These are phyloP conservation scores for Charanyca ferruginea DNA, from an alignment of 2,888 invertebrate species.

Conservation along the genomic window DNA sequence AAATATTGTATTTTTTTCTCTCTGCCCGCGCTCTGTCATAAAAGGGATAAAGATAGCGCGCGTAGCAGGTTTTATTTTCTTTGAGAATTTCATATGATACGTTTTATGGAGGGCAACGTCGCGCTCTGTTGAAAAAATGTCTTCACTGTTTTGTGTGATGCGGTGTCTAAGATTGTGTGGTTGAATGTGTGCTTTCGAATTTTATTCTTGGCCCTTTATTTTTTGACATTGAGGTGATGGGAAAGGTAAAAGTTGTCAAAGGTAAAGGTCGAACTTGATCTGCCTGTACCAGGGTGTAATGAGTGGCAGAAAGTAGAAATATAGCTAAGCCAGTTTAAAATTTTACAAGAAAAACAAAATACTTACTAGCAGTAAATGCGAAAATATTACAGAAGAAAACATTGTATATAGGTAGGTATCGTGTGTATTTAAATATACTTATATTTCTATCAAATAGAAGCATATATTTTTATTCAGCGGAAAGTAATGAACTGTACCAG, in stretches of 20 bases:
- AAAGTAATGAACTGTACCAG: conserved; percentile 44
- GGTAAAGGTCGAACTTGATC: not conserved
- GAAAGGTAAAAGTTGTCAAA: not conserved
- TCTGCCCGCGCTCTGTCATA: conserved; percentile 64
- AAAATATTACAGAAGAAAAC: not conserved
- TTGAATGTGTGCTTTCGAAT: conserved; percentile 23
- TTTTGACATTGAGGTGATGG: not conserved
- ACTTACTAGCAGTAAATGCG: not conserved
- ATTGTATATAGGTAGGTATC: not conserved
- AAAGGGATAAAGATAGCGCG: conserved; percentile 67
- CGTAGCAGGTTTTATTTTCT: conserved; percentile 68
- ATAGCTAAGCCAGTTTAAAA: not conserved
- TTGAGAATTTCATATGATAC: conserved; percentile 72
- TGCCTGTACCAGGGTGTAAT: conserved; percentile 1
- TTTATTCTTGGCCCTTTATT: conserved; percentile 18
- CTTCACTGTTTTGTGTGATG: conserved; percentile 44
- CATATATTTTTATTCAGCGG: conserved; percentile 10
- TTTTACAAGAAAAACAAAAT: not conserved
- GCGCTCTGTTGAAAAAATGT: conserved; percentile 46
- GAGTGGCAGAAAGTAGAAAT: not conserved
- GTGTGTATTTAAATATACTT: conserved; percentile 7
- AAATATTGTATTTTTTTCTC: conserved; percentile 66
- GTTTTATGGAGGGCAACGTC: conserved; percentile 61
- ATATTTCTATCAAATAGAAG: conserved; percentile 7
- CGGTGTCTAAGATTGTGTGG: conserved; percentile 43